Conservation (phyloP, 2,888 invertebrate genomes). For the Agonum fuliginosum region DNA sequence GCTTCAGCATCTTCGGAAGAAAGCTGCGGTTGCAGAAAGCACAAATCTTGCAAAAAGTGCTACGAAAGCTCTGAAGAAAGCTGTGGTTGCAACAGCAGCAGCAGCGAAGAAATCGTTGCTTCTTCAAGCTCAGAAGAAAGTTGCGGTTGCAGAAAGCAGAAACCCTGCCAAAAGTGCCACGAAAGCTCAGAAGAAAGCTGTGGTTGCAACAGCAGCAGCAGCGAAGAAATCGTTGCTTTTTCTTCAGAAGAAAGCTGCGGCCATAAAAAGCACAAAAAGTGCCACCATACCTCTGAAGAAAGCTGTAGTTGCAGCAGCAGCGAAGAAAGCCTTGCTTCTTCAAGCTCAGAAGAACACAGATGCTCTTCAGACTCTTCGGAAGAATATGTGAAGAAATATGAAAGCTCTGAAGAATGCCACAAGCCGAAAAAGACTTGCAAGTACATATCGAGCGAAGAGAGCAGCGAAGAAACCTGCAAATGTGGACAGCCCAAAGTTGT, state of each 20-base stretch:
- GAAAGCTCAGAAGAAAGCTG: neutral
- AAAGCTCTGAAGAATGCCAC: neutral
- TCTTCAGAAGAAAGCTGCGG: conserved; percentile 1
- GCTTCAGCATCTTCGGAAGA: too few species aligned
- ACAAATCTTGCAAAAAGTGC: too few species aligned
- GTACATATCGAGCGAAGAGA: too few species aligned
- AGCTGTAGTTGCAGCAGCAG: neutral
- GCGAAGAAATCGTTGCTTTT: neutral
- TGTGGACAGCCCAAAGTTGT: neutral
- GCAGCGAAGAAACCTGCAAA: neutral
- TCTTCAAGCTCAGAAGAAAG: neutral
- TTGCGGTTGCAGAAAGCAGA: too few species aligned
- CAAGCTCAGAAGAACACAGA: too few species aligned
- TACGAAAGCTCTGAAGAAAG: neutral
- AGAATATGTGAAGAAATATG: neutral
- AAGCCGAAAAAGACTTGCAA: too few species aligned
- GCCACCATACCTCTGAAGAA: neutral
- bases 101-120: neutral
- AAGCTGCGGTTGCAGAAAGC: too few species aligned
- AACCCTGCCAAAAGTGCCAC: too few species aligned
- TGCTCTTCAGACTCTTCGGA: too few species aligned
- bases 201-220: neutral
- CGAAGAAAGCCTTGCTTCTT: too few species aligned
- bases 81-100: neutral
- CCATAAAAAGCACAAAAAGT: too few species aligned